phyloP scores from a whole-genome alignment of 2,797 vertebrate species.

The Malurus leucopterus region DNA sequence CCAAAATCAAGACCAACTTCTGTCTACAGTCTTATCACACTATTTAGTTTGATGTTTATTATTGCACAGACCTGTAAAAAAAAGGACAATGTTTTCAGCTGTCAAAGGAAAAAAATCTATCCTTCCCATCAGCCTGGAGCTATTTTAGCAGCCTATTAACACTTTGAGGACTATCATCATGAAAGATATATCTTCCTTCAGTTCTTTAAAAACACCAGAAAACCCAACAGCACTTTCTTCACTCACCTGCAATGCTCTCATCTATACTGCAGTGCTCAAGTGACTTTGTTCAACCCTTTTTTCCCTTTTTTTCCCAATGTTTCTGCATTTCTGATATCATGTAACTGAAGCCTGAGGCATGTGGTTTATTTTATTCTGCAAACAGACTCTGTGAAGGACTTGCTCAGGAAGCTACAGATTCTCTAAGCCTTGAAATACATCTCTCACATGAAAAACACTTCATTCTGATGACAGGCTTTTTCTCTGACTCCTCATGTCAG shows the following conservation, averaged over 20 bases:
- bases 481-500: background rate
- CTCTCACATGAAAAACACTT: background rate
- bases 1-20: background rate
- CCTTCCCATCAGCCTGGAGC: background rate
- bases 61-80: background rate
- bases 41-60: background rate
- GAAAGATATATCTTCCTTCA: background rate
- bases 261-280: background rate
- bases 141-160: background rate
- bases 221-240: background rate
- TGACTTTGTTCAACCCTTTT: background rate
- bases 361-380: background rate
- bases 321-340: background rate
- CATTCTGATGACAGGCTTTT: background rate
- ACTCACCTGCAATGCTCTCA: background rate
- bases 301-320: fast-evolving
- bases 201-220: background rate
- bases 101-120: background rate
- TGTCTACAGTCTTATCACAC: background rate
- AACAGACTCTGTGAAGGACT: background rate
- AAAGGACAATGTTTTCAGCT: background rate
- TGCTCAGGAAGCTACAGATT: background rate
- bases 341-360: background rate
- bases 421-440: background rate
- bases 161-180: background rate